Conservation (phyloP, 64 coral and sea anemone genomes). For the Montipora efflorescens region DNA sequence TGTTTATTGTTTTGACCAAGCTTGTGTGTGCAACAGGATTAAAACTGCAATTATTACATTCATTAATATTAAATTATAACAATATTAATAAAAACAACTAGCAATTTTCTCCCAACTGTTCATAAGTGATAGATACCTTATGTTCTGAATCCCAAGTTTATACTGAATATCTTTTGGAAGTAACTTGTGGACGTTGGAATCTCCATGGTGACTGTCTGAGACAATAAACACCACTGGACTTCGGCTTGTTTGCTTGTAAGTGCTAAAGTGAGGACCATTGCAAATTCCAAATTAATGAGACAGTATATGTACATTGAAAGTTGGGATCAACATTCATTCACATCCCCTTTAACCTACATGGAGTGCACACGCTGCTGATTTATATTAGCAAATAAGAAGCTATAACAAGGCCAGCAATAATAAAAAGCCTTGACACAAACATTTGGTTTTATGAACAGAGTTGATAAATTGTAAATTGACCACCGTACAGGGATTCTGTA, state of each 20-base stretch:
- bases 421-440: too few species aligned
- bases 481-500: too few species aligned
- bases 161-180: conserved; percentile 83
- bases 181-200: conserved; percentile 87
- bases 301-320: too few species aligned
- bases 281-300: too few species aligned
- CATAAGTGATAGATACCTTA: conserved; percentile 55
- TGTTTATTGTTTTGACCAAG: conserved; percentile 90
- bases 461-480: too few species aligned
- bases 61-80: neutral
- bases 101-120: neutral
- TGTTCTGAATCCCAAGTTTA: conserved; percentile 68
- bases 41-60: conserved; percentile 69
- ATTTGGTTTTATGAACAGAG: too few species aligned
- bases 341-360: too few species aligned
- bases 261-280: conserved; percentile 32
- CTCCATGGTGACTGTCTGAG: conserved; percentile 92
- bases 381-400: too few species aligned
- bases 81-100: too few species aligned
- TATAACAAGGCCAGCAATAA: too few species aligned
- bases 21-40: conserved; percentile 96
- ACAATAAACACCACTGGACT: conserved; percentile 92
- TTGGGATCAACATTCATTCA: too few species aligned
- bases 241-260: conserved; percentile 74
- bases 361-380: too few species aligned